Evolutionary conservation across 2,797 vertebrate species (phyloP).

Genomic region (Acanthis flammea): DNA sequence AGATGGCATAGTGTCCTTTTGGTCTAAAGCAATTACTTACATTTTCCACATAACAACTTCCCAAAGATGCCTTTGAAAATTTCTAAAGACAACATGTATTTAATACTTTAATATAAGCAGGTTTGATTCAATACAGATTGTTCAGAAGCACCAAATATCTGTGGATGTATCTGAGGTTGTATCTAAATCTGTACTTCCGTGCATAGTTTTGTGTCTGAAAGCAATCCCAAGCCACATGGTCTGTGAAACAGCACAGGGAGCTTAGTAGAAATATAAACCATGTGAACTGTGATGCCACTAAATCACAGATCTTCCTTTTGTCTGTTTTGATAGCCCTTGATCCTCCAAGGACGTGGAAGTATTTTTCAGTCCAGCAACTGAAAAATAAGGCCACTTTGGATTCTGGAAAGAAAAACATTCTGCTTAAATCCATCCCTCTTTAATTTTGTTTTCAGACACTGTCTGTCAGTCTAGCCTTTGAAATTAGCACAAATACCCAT

Average conservation of each 20-base stretch:
- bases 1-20: conserved; percentile 72
- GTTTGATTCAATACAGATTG: conserved; percentile 76
- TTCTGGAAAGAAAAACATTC: conserved; percentile 60
- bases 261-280: conserved; percentile 80
- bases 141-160: conserved; percentile 56
- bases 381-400: conserved; percentile 37
- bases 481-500: conserved; percentile 64
- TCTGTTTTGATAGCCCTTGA: conserved; percentile 75
- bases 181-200: conserved; percentile 80
- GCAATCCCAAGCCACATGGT: conserved; percentile 57
- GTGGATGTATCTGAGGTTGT: conserved; percentile 73
- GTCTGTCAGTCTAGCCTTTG: conserved; percentile 62
- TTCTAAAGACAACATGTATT: conserved; percentile 74
- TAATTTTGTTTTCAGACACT: conserved; percentile 47
- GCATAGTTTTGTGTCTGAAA: conserved; percentile 69
- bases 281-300: conserved; percentile 70
- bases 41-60: conserved; percentile 76
- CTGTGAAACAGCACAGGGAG: conserved; percentile 62
- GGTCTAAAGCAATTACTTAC: conserved; percentile 67
- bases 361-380: conserved; percentile 43
- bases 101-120: conserved; percentile 79
- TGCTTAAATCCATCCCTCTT: conserved; percentile 49
- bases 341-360: conserved; percentile 53
- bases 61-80: conserved; percentile 76
- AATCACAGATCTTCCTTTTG: conserved; percentile 71